Evolutionary conservation across 2,797 vertebrate genomes (phyloP).

Genomic region (Centroberyx gerrardi): DNA sequence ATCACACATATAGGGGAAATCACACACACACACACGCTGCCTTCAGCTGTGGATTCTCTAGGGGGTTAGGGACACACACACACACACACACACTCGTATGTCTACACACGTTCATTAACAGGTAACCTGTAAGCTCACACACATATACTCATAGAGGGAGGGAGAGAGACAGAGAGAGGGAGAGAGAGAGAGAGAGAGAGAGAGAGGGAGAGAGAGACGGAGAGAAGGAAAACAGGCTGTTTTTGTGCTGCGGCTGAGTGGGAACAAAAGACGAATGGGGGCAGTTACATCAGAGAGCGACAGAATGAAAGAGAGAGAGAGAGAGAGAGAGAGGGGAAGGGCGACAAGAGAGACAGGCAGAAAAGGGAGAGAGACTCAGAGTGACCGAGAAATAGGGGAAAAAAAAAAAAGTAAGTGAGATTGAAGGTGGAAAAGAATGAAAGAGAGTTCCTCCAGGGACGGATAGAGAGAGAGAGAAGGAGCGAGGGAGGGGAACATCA

Average conservation of each 20-base stretch:
- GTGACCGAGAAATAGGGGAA: constrained; percentile 42
- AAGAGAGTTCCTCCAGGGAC: constrained; percentile 38
- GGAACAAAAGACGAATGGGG: constrained; percentile 67
- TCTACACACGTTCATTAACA: constrained; percentile 61
- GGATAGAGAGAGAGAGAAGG: constrained; percentile 33
- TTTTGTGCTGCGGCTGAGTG: constrained; percentile 50
- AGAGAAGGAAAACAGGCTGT: constrained; percentile 23
- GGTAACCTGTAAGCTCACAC: constrained; percentile 52
- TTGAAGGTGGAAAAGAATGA: constrained; percentile 49
- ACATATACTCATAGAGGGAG: background rate
- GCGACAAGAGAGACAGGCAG: constrained; percentile 34
- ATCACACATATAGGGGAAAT: background rate
- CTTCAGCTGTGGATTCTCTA: too few relatives aligned
- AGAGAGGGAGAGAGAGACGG: background rate
- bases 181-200: background rate
- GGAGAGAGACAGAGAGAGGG: constrained; percentile 20
- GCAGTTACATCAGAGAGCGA: constrained; percentile 70
- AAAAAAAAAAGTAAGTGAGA: constrained; percentile 41
- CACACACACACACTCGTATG: constrained; percentile 29
- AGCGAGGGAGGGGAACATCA: constrained; percentile 8
- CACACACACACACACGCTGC: constrained; percentile 37
- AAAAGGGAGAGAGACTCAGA: constrained; percentile 16
- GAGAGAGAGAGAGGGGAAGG: constrained; percentile 52
- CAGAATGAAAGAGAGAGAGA: constrained; percentile 50
- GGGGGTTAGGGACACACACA: constrained; percentile 27